Base-by-base conservation (phyloP, 2,888 invertebrate species). In the Plebejus anna region DNA sequence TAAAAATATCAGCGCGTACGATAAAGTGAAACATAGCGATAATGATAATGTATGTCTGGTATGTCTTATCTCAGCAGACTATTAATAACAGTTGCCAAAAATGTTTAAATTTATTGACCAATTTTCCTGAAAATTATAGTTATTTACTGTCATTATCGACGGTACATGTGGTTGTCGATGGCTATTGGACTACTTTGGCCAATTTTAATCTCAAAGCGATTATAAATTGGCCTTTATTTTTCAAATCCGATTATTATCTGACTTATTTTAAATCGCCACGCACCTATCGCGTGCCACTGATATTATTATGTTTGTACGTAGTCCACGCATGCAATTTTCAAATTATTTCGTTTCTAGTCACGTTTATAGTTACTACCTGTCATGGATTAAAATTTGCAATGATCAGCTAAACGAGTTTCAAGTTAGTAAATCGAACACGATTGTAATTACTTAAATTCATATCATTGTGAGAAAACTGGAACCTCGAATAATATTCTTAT, bases 1-100 rank as follows among this genome's bases (percentile, higher is more conserved):
- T 66, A 66, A 66, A 66, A 61, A 66, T 66, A 32, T 66, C 11
- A 66, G 66, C 66, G 32, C 32, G 28, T 7, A 61, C 22, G 66
- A 66, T 66, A 66, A 66, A 28, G 11, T 4, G 11, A 32, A 66
- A 66, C 66, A 66, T 66, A 32, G 28, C 66, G 66, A 66, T 32
- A 66, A 66, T 66, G 66, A 32, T 66, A 32, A 32, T 66, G 13
- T 66, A 66, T 66, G 66, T 66, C 66, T 32, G 5, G 11, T 66
- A 66, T 66, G 32, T 32, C 66, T 66, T 66, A 66, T 66, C 66
- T 32, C 66, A 13, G 32, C 32, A 28, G 13, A 13, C 28, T 61
- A 61, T 28, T 28, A 28, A 61, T 61, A 11, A 0, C 42, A 42
- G 28, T 66, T 66, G 13, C 0, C 13, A 7, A 13, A 13, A 32